Conservation (phyloP, 2,888 invertebrate genomes). For the Philereme vetulata region DNA sequence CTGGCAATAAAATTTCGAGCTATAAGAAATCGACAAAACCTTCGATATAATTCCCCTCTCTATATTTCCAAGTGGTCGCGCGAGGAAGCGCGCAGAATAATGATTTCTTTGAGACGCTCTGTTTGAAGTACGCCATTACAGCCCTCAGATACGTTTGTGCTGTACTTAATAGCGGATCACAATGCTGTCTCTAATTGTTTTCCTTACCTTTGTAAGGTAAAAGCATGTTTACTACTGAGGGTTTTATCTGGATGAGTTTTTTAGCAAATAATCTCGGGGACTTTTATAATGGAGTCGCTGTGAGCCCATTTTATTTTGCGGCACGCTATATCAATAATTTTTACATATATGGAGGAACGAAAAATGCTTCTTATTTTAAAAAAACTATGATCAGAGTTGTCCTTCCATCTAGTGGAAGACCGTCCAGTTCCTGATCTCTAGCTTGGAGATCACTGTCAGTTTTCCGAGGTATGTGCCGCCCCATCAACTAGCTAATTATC, state of each 20-base stretch:
- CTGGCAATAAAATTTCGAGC: no score
- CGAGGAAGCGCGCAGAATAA: conserved; percentile 80
- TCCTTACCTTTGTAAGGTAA: conserved; percentile 69
- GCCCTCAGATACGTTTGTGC: conserved; percentile 76
- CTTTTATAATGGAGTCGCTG: background rate
- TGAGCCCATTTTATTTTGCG: no score
- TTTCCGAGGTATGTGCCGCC: no score
- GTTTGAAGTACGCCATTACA: conserved; percentile 80
- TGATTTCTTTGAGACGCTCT: conserved; percentile 81
- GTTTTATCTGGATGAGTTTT: conserved; percentile 24
- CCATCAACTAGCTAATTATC: no score
- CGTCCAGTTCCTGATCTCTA: no score
- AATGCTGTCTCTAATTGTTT: conserved; percentile 77
- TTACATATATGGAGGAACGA: no score
- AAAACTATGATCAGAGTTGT: no score
- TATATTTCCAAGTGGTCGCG: conserved; percentile 79
- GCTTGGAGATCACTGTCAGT: no score
- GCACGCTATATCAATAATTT: no score
- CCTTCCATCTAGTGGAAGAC: no score
- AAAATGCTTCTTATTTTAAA: no score
- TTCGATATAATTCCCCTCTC: conserved; percentile 35
- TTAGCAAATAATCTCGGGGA: conserved; percentile 3
- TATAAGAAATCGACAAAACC: conserved; percentile 16
- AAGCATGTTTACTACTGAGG: conserved; percentile 48
- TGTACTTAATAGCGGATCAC: conserved; percentile 76